Conservation (phyloP, 2,888 invertebrate species). For the Sisyra nigra region DNA sequence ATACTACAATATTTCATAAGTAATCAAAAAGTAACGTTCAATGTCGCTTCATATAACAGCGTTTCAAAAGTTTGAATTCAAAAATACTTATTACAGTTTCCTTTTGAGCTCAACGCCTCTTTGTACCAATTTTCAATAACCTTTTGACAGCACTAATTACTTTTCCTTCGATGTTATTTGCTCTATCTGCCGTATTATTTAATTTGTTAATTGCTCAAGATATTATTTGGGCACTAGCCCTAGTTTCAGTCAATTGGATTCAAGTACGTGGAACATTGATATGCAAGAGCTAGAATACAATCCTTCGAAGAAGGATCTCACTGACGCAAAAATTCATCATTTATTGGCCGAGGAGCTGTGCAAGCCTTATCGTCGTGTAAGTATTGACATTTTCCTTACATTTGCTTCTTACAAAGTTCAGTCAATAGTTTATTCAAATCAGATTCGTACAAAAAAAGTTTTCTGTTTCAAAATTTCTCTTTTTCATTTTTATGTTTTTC, state of each 20-base stretch:
- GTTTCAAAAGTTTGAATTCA: no score
- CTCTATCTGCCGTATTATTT: neutral
- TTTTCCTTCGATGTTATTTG: neutral
- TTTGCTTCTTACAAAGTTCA: neutral
- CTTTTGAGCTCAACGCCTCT: neutral
- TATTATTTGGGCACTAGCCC: slow-evolving; percentile 35
- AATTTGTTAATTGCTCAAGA: neutral
- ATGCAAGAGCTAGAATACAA: slow-evolving; percentile 88
- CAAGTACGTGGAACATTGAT: slow-evolving; percentile 79
- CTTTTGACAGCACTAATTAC: neutral
- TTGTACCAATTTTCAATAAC: neutral
- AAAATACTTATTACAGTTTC: no score
- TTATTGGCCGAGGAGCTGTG: slow-evolving; percentile 75
- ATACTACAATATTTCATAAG: no score
- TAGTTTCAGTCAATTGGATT: slow-evolving; percentile 71
- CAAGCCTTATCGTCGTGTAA: slow-evolving; percentile 74
- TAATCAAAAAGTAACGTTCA: no score
- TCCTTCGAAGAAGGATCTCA: slow-evolving; percentile 81
- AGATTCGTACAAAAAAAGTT: no score
- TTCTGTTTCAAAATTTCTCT: slow-evolving; percentile 1
- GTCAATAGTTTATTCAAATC: no score
- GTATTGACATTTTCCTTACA: slow-evolving; percentile 17
- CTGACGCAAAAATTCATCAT: slow-evolving; percentile 89
- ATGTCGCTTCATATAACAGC: no score
- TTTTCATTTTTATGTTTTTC: neutral